Base-by-base conservation (phyloP, 2,113 vertebrate species). In the Argyrosomus japonicus region DNA sequence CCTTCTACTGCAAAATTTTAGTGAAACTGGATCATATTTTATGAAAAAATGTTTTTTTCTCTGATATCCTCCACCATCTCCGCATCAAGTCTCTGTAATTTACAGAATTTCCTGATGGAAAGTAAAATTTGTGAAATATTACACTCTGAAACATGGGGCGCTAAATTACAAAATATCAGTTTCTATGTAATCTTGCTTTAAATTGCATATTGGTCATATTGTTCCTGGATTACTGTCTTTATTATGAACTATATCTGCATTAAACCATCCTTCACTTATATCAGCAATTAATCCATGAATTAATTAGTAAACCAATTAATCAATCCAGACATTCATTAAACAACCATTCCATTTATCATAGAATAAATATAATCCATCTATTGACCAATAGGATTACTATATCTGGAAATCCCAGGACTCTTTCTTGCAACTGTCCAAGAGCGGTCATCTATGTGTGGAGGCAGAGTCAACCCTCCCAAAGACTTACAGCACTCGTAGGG, bases 401-500 rank as follows among this genome's bases (percentile, higher is more conserved):
- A 97, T 93, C 71, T 96, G 95, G 95, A 96, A 92, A 83, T 94
- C 94, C 57, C 87, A 90, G 23, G 88, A 92, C 81, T 87, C 85
- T 43, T 81, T 92, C 29, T 79, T 95, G 36, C 87, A 50, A 21
- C 65, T 94, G 75, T 68, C 90, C 86, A 65, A 56, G 54, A 93
- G 95, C 23, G 93, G 85, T 15, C 90, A 47, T 21, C 80, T 87
- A 32, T 87, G 87, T 51, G 67, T 72, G 63, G 83, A 53, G 40
- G 90, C 83, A 60, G 83, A 85, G n/a, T 70, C 92, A 6, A 69
- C 47, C 2, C 94, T 96, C 62, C 95, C 96, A n/a, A 96, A 96
- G 94, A 96, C 95, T 0, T 96, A 94, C 84, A 96, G 95, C 81
- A 96, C 94, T 15, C 95, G 95, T n/a, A 94, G 85, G 48, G 95